A percentile compares a stretch with the other conserved stretches of the same genome.
These are phyloP conservation scores for Mesitornis unicolor DNA, from an alignment of 2,113 vertebrate genomes.

Conservation along the genomic window DNA sequence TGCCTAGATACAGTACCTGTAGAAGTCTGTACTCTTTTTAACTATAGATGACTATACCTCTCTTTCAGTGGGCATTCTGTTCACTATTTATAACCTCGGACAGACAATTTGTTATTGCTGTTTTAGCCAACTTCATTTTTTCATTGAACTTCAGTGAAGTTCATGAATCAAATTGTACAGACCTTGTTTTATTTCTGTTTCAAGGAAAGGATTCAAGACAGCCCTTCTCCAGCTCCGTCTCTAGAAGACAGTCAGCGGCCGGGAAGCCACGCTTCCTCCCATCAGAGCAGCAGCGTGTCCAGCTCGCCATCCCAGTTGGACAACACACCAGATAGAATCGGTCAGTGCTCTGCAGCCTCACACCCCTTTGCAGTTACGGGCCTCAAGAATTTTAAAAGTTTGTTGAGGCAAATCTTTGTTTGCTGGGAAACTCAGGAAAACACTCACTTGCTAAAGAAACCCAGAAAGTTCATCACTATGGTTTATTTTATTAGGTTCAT, in stretches of 20 bases:
- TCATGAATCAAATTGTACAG: not conserved
- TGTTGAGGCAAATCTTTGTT: not conserved
- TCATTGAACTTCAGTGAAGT: not conserved
- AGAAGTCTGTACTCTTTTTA: not conserved
- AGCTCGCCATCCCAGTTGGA: constrained; percentile 83
- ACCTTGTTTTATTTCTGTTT: constrained; percentile 24
- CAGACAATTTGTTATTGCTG: not conserved
- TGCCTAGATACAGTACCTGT: not conserved
- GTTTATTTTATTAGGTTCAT: not conserved
- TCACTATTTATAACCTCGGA: not conserved
- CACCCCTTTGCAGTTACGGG: fast-evolving
- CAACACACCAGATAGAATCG: constrained; percentile 81
- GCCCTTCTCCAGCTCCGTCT: constrained; percentile 85
- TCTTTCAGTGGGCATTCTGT: not conserved
- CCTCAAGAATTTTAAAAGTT: not conserved
- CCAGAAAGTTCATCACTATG: fast-evolving
- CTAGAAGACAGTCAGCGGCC: constrained; percentile 80
- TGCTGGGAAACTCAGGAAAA: not conserved
- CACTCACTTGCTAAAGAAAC: fast-evolving
- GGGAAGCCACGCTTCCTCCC: constrained; percentile 84
- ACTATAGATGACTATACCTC: not conserved
- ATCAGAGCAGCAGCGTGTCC: constrained; percentile 89
- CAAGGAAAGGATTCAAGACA: constrained; percentile 86
- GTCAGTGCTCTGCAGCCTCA: constrained; percentile 63
- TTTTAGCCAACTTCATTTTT: not conserved